A percentile compares a stretch with the other conserved stretches of the same genome.
phyloP scores from a whole-genome alignment of 2,797 vertebrate species.

The Karalla daura region DNA sequence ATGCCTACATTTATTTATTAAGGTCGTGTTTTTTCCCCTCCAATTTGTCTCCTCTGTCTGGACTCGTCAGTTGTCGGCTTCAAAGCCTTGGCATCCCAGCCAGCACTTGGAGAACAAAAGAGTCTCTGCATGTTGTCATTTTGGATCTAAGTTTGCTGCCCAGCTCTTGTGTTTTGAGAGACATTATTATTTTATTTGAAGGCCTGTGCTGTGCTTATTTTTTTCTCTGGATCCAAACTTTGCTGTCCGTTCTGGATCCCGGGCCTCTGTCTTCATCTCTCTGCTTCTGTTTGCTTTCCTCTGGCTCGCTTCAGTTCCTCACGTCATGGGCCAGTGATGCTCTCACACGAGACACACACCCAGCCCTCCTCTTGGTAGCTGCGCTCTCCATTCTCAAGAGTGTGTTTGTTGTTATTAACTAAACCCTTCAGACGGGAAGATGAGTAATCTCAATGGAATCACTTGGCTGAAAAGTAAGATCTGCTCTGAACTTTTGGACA shows the following conservation, averaged over 20 bases:
- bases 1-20: constrained; percentile 56
- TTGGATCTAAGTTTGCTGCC: constrained; percentile 34
- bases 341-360: constrained; percentile 17
- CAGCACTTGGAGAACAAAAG: constrained; percentile 61
- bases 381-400: constrained; percentile 30
- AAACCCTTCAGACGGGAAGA: constrained; percentile 31
- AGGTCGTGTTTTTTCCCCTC: constrained; percentile 14
- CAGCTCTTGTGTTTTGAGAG: constrained; percentile 54
- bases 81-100: constrained; percentile 63
- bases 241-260: constrained; percentile 36
- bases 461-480: not conserved
- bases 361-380: constrained; percentile 12
- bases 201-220: constrained; percentile 42
- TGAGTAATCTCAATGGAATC: constrained; percentile 7
- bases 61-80: constrained; percentile 61
- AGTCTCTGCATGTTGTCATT: constrained; percentile 58
- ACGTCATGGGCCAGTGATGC: constrained; percentile 40
- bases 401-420: constrained; percentile 52
- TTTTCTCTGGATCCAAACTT: constrained; percentile 36
- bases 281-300: constrained; percentile 63
- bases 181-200: constrained; percentile 55
- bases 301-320: constrained; percentile 42
- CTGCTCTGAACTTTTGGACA: not conserved
- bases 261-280: constrained; percentile 26
- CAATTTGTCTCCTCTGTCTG: constrained; percentile 56